Evolutionary conservation across 2,113 vertebrate genomes (phyloP).

Genomic region (Grus americana): DNA sequence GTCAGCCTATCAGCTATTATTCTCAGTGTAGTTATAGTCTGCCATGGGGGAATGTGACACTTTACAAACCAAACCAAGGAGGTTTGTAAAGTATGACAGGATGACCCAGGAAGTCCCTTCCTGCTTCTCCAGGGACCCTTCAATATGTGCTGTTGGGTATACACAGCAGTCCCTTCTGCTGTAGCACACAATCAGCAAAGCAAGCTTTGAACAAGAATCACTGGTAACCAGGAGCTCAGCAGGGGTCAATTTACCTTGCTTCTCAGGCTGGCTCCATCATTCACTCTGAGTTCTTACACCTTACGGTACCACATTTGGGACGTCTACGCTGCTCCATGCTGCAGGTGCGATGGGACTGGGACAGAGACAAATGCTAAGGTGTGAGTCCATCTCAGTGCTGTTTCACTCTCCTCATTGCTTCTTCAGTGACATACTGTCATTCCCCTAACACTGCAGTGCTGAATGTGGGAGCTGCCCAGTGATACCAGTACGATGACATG

Average conservation of each 20-base stretch:
- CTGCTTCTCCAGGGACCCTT: neutral
- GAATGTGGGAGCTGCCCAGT: neutral
- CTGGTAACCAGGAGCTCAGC: neutral
- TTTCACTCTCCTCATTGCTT: neutral
- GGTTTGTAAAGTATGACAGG: neutral
- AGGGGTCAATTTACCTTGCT: neutral
- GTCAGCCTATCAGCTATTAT: neutral
- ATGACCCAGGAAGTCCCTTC: neutral
- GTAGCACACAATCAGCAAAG: neutral
- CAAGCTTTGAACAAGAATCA: neutral
- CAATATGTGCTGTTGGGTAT: neutral
- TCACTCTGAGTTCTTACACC: neutral
- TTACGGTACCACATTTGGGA: neutral
- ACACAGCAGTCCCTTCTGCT: neutral
- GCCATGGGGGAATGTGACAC: neutral
- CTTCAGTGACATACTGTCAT: neutral
- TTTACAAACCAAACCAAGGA: conserved; percentile 26
- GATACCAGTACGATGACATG: neutral
- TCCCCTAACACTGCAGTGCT: neutral
- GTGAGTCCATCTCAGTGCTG: neutral
- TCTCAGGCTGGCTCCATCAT: neutral
- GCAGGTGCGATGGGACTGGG: rapidly evolving
- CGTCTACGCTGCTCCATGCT: neutral
- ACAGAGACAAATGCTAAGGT: rapidly evolving
- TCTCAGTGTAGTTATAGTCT: neutral